Evolutionary conservation across 2,113 vertebrate genomes (phyloP), one percentile per base, ranked within the genome.

Genomic region (Peromyscus californicus): DNA sequence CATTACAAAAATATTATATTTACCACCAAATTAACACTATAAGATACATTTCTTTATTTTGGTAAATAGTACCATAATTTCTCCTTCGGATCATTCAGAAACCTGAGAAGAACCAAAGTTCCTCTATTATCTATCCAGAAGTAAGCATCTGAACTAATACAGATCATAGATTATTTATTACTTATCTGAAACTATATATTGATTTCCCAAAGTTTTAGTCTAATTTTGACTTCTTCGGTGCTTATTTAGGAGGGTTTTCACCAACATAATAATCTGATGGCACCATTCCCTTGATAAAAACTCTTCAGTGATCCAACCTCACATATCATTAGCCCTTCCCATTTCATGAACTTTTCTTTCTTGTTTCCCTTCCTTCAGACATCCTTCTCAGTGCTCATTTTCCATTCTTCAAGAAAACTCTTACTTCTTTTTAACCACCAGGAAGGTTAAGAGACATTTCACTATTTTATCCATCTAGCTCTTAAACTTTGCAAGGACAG

Each of bases 31-130:
- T 82, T 57, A 93, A 80, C 16, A 75, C 13, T 51, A 21, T 5
- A 70, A 63, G 19, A 61, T 8, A 36, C 0, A 70, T 33, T 3
- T 33, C 26, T 21, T 16, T 91, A 12, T n/a, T 93, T 87, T 95
- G 31, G 15, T 69, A 42, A 95, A 69, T 3, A 91, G 17, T 8
- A 57, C 1, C 19, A 63, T 29, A 79, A 48, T n/a, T 48, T 91
- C 88, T 59, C 13, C 9, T 82, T 94, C 95, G 39, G 69, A 90
- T 94, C 9, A 63, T 17, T 80, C 42, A 93, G 36, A 82, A 94
- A 57, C 5, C 39, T 42, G 24, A 89, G 21, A 22, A 63, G 16
- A 17, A 63, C 1, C n/a, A 24, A 63, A 65, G 1, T 16, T 11
- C 19, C 69, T 61, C 29, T 21, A 12, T 76, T 74, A n/a, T 82